Evolutionary conservation across 1,140 invertebrate species (phyloP).

Genomic region (Halesus radiatus): DNA sequence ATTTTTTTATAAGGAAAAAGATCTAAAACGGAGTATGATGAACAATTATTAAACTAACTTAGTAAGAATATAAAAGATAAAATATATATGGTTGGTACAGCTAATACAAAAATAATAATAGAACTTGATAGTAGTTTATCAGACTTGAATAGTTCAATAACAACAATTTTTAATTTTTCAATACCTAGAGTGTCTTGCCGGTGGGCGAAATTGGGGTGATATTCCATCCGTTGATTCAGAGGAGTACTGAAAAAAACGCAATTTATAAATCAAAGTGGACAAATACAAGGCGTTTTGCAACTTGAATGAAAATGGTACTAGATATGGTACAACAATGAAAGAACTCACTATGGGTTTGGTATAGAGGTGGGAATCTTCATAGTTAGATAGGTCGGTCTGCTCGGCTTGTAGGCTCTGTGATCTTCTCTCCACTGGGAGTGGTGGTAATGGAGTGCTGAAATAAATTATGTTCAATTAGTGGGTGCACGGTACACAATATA

Average conservation of each 20-base stretch:
- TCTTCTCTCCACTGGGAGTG: conserved; percentile 65
- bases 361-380: conserved; percentile 67
- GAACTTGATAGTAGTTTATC: too few relatives aligned
- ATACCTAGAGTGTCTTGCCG: conserved; percentile 50
- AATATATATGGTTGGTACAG: too few relatives aligned
- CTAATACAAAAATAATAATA: too few relatives aligned
- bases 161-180: background rate
- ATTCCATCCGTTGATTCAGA: conserved; percentile 49
- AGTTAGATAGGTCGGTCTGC: conserved; percentile 63
- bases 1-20: too few relatives aligned
- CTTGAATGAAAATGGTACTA: too few relatives aligned
- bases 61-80: too few relatives aligned
- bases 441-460: conserved; percentile 63
- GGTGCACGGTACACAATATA: too few relatives aligned
- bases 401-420: conserved; percentile 65
- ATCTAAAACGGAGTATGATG: background rate
- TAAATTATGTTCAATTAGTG: background rate
- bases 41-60: too few relatives aligned
- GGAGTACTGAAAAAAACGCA: conserved; percentile 45
- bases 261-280: background rate
- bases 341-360: conserved; percentile 68
- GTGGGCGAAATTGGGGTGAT: conserved; percentile 44
- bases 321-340: background rate
- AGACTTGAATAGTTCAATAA: too few relatives aligned
- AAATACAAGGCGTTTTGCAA: background rate